These are phyloP conservation scores for Oryzaephilus surinamensis DNA, from an alignment of 1,140 invertebrate genomes.

Conservation along the genomic window DNA sequence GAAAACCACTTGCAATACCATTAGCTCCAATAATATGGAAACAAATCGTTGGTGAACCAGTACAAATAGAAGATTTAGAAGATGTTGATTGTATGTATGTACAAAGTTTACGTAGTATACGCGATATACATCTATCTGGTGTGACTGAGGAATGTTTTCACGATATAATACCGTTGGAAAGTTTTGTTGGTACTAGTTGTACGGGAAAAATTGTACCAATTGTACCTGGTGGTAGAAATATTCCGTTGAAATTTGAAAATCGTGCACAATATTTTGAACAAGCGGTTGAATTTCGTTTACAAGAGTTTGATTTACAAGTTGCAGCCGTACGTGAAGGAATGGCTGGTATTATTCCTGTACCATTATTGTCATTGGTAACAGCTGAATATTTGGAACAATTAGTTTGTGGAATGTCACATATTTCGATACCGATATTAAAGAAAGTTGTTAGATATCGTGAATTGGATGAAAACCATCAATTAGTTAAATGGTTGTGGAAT, in stretches of 20 bases:
- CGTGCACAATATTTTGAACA: constrained; percentile 51
- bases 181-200: constrained; percentile 51
- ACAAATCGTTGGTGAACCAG: constrained; percentile 48
- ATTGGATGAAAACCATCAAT: constrained; percentile 48
- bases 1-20: constrained; percentile 50
- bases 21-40: constrained; percentile 58
- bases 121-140: constrained; percentile 47
- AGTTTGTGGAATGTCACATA: constrained; percentile 55
- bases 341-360: constrained; percentile 55
- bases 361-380: constrained; percentile 50
- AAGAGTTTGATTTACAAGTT: constrained; percentile 56
- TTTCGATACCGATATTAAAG: constrained; percentile 49
- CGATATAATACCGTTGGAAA: constrained; percentile 54
- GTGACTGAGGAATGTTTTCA: constrained; percentile 53
- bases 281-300: constrained; percentile 48
- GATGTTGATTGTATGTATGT: constrained; percentile 54
- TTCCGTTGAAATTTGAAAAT: constrained; percentile 51
- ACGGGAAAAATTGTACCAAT: constrained; percentile 50
- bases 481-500: constrained; percentile 56
- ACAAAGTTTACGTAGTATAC: constrained; percentile 47
- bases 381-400: constrained; percentile 51
- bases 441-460: constrained; percentile 55
- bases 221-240: constrained; percentile 47
- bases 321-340: constrained; percentile 53
- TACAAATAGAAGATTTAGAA: constrained; percentile 51